Evolutionary conservation across 1,140 invertebrate genomes (phyloP), one percentile per base, ranked within the genome.

Genomic region (Drosophila funebris): DNA sequence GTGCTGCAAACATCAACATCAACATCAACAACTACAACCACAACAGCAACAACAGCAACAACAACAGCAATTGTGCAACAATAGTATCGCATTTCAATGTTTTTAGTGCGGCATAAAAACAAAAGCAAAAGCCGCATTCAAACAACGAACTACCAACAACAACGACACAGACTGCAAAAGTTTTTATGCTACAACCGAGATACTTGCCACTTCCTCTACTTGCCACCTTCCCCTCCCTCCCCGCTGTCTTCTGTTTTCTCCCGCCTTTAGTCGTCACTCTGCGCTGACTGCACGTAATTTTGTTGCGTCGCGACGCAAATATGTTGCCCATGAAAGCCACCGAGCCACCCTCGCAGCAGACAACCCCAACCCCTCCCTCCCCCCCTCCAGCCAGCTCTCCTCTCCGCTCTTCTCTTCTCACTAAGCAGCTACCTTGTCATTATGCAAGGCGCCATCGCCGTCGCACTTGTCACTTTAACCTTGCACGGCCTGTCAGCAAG

Each of bases 381-480:
- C n/a, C n/a, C n/a, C n/a, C n/a, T n/a, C n/a, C 7, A 6, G 8
- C 16, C 14, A 33, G 20, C 16, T 1, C 43, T 44, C 39, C 8
- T 18, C 8, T 16, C 22, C 13, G 9, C 36, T 27, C 44, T 37
- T 37, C 39, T 20, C 24, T 58, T 18, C 57, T n/a, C n/a, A n/a
- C n/a, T 63, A 57, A 69, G 36, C 72, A 64, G 72, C 64, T 76
- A 88, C 83, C 83, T 83, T 71, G 63, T 61, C 76, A 79, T 88
- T 83, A 77, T 88, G 66, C 83, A 79, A 73, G 83, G 79, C 82
- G 81, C 81, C 81, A 84, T 83, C 76, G 69, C 79, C 81, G 69
- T 77, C 83, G 78, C 83, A 88, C 83, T 88, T 88, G 83, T 88
- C 83, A 88, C 83, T 88, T 88, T 88, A 88, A 88, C 83, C 83